Evolutionary conservation across 2,113 vertebrate species (phyloP).

Genomic region (Balaeniceps rex): DNA sequence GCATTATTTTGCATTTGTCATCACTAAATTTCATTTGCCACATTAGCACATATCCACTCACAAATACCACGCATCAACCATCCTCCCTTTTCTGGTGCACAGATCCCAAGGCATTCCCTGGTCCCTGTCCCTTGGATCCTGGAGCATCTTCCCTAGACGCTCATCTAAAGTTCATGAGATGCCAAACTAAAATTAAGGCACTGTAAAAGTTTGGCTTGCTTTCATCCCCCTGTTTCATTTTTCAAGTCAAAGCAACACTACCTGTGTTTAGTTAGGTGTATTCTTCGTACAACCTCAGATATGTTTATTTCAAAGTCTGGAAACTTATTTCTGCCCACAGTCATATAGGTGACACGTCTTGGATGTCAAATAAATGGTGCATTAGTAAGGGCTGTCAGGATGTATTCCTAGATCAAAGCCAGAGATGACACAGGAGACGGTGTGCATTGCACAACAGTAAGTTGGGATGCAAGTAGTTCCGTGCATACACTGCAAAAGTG

Average conservation of each 20-base stretch:
- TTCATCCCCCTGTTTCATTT: not conserved
- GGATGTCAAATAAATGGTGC: not conserved
- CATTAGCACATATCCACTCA: not conserved
- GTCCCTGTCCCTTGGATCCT: not conserved
- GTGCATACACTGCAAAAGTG: not conserved
- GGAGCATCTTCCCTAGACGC: not conserved
- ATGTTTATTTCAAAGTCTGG: not conserved
- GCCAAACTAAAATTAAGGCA: not conserved
- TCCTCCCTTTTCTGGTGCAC: not conserved
- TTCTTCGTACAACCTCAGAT: not conserved
- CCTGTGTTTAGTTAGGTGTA: not conserved
- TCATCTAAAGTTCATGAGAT: not conserved
- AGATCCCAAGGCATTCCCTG: not conserved
- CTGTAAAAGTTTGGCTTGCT: not conserved
- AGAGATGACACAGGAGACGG: not conserved
- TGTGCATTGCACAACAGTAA: no score
- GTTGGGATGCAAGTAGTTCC: not conserved
- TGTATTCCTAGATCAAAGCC: not conserved
- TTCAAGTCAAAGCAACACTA: not conserved
- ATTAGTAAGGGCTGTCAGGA: not conserved
- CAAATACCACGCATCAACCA: not conserved
- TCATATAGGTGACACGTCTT: not conserved
- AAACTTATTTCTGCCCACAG: not conserved
- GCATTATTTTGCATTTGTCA: slow-evolving; percentile 14
- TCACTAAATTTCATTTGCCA: not conserved